Evolutionary conservation across 1,140 invertebrate genomes (phyloP).

Genomic region (Gonioctena quinquepunctata): DNA sequence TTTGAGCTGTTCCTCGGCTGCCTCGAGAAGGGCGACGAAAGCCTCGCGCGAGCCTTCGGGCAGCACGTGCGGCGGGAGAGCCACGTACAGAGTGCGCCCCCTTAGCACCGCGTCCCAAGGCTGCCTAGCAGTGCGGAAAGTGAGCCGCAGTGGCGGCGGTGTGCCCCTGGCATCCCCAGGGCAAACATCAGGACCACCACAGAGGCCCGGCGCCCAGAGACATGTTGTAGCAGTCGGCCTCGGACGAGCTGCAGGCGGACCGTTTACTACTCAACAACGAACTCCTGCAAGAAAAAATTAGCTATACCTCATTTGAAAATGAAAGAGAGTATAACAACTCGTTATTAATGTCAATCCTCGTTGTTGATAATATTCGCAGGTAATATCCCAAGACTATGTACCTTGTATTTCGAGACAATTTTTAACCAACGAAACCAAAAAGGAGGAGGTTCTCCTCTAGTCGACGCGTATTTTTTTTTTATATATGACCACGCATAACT

Average conservation of each 20-base stretch:
- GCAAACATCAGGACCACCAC: slow-evolving; percentile 92
- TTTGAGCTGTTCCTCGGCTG: slow-evolving; percentile 89
- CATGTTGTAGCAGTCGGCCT: slow-evolving; percentile 73
- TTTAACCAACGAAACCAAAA: no score
- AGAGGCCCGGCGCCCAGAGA: slow-evolving; percentile 97
- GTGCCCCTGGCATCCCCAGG: slow-evolving; percentile 62
- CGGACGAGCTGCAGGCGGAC: slow-evolving; percentile 61
- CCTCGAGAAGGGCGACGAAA: slow-evolving; percentile 91
- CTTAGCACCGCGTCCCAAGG: slow-evolving; percentile 65
- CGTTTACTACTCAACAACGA: slow-evolving; percentile 59
- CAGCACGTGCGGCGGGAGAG: slow-evolving; percentile 80
- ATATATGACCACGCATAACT: no score
- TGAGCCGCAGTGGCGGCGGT: slow-evolving; percentile 51
- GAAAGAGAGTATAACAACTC: slow-evolving; percentile 31
- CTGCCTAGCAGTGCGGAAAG: slow-evolving; percentile 52
- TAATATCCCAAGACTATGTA: no score
- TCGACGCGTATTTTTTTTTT: no score
- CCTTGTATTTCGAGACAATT: no score
- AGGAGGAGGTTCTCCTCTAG: no score
- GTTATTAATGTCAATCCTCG: neutral
- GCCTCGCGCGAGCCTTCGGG: slow-evolving; percentile 90
- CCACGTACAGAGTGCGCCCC: slow-evolving; percentile 79
- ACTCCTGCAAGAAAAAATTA: neutral
- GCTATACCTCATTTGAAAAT: no score
- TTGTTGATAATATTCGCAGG: no score